A percentile compares a stretch with the other conserved stretches of the same genome.
Evolutionary conservation across 2,797 vertebrate species (phyloP).

Genomic region (Pachyuromys duprasi): DNA sequence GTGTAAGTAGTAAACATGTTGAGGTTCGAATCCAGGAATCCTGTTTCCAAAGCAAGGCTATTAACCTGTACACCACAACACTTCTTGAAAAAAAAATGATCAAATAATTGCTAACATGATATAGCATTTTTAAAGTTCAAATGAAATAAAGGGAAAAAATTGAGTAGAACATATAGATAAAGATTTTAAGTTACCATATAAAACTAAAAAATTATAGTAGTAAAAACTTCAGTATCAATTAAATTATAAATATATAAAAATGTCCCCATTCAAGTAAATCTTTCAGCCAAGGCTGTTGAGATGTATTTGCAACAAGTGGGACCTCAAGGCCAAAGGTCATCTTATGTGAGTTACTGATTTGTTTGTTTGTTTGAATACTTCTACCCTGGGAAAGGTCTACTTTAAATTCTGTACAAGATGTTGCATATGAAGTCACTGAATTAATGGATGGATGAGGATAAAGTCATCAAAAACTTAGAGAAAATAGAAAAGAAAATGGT

Average conservation of each 20-base stretch:
- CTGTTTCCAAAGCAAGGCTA: conserved; percentile 16
- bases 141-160: conserved; percentile 23
- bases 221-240: conserved; percentile 36
- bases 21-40: background rate
- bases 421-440: conserved; percentile 9
- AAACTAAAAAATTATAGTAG: conserved; percentile 16
- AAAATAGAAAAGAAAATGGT: background rate
- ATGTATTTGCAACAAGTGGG: background rate
- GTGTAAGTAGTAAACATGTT: background rate
- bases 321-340: conserved; percentile 13
- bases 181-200: conserved; percentile 17
- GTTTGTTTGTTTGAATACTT: background rate
- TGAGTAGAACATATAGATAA: background rate
- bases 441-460: background rate
- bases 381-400: background rate
- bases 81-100: conserved; percentile 34
- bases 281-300: background rate
- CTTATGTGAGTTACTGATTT: background rate
- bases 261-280: conserved; percentile 6
- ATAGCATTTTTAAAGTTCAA: conserved; percentile 39
- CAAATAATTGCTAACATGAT: conserved; percentile 37
- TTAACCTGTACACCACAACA: background rate
- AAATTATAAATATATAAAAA: conserved; percentile 66
- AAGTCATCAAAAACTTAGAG: conserved; percentile 2
- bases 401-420: background rate